These are phyloP conservation scores for Drosophila ficusphila DNA, from an alignment of 1,140 invertebrate genomes.

Conservation along the genomic window DNA sequence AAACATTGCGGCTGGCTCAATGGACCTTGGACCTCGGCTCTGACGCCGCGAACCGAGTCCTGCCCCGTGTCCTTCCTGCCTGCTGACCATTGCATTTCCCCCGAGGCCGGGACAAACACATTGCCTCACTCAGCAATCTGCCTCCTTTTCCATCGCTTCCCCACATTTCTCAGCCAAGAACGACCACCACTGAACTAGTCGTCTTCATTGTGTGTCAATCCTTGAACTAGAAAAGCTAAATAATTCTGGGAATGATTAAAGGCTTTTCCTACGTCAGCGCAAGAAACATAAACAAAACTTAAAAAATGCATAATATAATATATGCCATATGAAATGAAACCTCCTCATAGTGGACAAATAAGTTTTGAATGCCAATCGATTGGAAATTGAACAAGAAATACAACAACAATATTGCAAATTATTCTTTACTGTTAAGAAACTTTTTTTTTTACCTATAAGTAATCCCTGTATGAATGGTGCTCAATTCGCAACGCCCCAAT, in stretches of 20 bases:
- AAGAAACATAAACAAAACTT: no score
- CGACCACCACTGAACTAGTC: neutral
- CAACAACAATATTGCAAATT: no score
- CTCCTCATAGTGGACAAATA: no score
- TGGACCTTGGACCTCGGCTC: constrained; percentile 10
- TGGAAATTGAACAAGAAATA: no score
- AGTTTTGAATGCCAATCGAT: no score
- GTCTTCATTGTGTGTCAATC: constrained; percentile 3
- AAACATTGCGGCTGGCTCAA: constrained; percentile 65
- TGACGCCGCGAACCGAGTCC: constrained; percentile 1
- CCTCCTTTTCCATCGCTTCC: neutral
- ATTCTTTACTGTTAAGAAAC: no score
- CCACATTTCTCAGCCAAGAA: neutral
- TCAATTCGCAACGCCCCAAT: constrained; percentile 60
- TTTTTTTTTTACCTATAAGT: no score
- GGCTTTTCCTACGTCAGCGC: neutral
- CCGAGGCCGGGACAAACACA: constrained; percentile 51
- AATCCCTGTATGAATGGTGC: no score
- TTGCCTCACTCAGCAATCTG: constrained; percentile 53
- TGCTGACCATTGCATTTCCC: constrained; percentile 57
- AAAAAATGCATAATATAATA: no score
- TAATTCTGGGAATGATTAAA: neutral
- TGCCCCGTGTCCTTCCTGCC: constrained; percentile 31
- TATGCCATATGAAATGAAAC: no score
- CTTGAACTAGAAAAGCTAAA: neutral